A percentile compares a stretch with the other conserved stretches of the same genome.
Conservation (phyloP, 2,797 vertebrate species). For the Xiphorhynchus erythropygius region DNA sequence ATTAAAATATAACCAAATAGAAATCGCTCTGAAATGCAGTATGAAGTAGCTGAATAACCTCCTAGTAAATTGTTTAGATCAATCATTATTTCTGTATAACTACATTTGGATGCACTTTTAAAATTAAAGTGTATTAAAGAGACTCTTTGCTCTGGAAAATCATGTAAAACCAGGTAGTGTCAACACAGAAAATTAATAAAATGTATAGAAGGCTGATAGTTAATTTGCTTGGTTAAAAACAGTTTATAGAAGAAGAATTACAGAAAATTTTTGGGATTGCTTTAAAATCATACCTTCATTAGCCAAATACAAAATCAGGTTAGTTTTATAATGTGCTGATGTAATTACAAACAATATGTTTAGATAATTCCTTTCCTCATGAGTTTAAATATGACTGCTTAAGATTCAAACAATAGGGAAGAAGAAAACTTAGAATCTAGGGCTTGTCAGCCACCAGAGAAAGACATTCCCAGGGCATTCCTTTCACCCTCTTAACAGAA, state of each 20-base stretch:
- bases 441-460: not conserved
- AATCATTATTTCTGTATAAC: not conserved
- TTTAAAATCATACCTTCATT: constrained; percentile 9
- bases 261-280: not conserved
- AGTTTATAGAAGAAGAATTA: not conserved
- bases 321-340: not conserved
- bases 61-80: not conserved
- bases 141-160: not conserved
- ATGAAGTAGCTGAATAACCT: not conserved
- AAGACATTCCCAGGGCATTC: constrained; percentile 15
- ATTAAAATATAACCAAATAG: not conserved
- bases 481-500: constrained; percentile 26
- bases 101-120: not conserved
- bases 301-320: constrained; percentile 10
- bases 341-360: not conserved
- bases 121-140: not conserved
- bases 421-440: not conserved
- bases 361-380: not conserved
- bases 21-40: not conserved
- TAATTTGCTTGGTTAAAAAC: not conserved
- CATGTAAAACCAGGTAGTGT: not conserved
- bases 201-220: not conserved
- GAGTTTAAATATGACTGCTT: not conserved
- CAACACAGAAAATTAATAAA: not conserved
- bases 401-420: not conserved